Evolutionary conservation across 2,888 invertebrate genomes (phyloP).

Genomic region (Melinaea marsaeus): DNA sequence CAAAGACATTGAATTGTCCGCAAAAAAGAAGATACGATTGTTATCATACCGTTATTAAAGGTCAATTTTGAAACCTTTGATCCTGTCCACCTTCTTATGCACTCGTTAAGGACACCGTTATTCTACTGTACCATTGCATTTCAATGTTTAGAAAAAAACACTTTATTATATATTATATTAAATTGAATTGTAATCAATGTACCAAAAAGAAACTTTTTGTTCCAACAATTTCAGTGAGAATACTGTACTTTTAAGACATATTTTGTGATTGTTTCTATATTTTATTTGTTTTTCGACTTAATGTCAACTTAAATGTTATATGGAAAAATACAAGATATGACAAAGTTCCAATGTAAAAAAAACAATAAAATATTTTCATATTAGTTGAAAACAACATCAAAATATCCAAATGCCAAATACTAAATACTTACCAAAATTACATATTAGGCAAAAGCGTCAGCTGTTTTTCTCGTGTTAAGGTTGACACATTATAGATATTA

Average conservation of each 20-base stretch:
- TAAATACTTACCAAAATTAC: too few relatives aligned
- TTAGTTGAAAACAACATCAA: background rate
- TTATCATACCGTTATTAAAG: constrained; percentile 29
- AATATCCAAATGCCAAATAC: background rate
- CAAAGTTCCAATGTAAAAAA: too few relatives aligned
- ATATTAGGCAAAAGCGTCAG: constrained; percentile 10
- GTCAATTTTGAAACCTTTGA: constrained; percentile 24
- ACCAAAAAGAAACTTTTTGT: too few relatives aligned
- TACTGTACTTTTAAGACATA: too few relatives aligned
- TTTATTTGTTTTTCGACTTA: too few relatives aligned
- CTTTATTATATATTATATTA: background rate
- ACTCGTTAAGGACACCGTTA: constrained; percentile 20
- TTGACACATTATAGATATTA: constrained; percentile 39
- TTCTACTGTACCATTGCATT: constrained; percentile 12
- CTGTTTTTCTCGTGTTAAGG: constrained; percentile 24
- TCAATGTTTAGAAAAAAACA: constrained; percentile 5
- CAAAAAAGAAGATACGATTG: constrained; percentile 24
- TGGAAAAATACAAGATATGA: too few relatives aligned
- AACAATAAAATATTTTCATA: too few relatives aligned
- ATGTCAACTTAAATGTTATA: too few relatives aligned
- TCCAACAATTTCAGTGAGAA: too few relatives aligned
- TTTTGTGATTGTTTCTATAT: too few relatives aligned
- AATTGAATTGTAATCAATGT: too few relatives aligned
- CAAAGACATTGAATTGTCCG: constrained; percentile 25
- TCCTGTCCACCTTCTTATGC: constrained; percentile 17